A percentile compares a stretch with the other conserved stretches of the same genome.
Conservation (phyloP, 2,113 vertebrate species). For the Spheniscus mendiculus region DNA sequence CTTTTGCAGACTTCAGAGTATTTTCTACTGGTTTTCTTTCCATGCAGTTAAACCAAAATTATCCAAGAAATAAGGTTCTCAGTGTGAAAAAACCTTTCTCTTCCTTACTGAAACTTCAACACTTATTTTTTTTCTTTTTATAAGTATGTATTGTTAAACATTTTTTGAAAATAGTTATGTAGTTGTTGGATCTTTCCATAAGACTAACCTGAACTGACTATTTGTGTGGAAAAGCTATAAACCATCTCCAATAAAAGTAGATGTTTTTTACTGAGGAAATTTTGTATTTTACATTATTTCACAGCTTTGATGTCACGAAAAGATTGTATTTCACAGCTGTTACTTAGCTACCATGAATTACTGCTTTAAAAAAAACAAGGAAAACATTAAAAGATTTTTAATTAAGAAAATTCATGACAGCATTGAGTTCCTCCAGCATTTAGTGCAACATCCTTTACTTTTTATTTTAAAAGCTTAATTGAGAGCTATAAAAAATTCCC, state of each 20-base stretch:
- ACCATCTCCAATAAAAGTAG: not conserved
- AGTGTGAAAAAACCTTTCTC: not conserved
- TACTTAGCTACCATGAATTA: constrained; percentile 19
- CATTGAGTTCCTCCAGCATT: not conserved
- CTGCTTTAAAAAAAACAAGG: not conserved
- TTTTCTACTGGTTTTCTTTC: not conserved
- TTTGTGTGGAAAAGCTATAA: not conserved
- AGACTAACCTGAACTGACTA: not conserved
- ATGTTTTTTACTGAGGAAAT: not conserved
- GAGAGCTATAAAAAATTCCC: constrained; percentile 51
- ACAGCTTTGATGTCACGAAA: constrained; percentile 14
- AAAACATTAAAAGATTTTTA: constrained; percentile 42
- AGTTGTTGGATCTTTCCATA: not conserved
- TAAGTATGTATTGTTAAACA: not conserved
- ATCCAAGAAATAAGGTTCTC: not conserved
- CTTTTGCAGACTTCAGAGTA: not conserved
- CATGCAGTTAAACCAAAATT: not conserved
- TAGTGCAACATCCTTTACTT: not conserved
- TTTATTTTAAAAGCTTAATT: constrained; percentile 44
- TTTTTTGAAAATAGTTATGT: not conserved
- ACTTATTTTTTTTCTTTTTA: not conserved
- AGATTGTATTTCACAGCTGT: constrained; percentile 3
- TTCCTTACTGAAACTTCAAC: not conserved
- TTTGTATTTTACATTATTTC: not conserved
- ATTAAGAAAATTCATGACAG: constrained; percentile 43